These are phyloP conservation scores for Siderastrea radians DNA, from an alignment of 92 coral and sea anemone species.

Conservation along the genomic window DNA sequence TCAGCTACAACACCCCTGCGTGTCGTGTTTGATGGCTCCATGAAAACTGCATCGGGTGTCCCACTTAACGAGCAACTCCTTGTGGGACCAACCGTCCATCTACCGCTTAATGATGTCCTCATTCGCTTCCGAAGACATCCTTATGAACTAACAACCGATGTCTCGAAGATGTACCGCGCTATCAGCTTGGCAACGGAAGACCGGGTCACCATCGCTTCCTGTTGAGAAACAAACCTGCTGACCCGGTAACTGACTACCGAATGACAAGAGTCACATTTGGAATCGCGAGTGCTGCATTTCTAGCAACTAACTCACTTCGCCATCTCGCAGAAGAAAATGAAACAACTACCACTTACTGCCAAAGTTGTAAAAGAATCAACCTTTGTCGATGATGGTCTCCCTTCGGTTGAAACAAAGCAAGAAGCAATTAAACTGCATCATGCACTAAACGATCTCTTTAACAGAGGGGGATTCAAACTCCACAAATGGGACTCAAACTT, in stretches of 20 bases:
- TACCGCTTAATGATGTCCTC: slow-evolving; percentile 45
- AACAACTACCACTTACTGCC: slow-evolving; percentile 35
- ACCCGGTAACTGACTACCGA: slow-evolving; percentile 55
- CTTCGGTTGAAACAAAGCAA: slow-evolving; percentile 47
- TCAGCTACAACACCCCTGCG: slow-evolving; percentile 57
- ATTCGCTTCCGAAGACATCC: slow-evolving; percentile 59
- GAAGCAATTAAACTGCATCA: slow-evolving; percentile 32
- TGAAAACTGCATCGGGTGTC: slow-evolving; percentile 58
- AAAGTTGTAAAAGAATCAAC: slow-evolving; percentile 60
- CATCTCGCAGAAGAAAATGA: slow-evolving; percentile 34
- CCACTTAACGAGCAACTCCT: slow-evolving; percentile 56
- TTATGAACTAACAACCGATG: slow-evolving; percentile 54
- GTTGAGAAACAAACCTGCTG: slow-evolving; percentile 53
- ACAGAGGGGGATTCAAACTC: slow-evolving; percentile 37
- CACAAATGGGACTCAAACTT: slow-evolving; percentile 65
- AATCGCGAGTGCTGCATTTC: slow-evolving; percentile 56
- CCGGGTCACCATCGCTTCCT: slow-evolving; percentile 57
- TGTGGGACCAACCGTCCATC: slow-evolving; percentile 49
- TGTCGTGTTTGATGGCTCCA: slow-evolving; percentile 71
- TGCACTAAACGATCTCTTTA: slow-evolving; percentile 48
- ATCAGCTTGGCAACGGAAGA: slow-evolving; percentile 39
- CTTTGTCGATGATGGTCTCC: slow-evolving; percentile 61
- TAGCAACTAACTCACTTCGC: slow-evolving; percentile 45
- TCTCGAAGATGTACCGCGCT: slow-evolving; percentile 74
- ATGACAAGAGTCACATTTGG: slow-evolving; percentile 75